These are phyloP conservation scores for Mormyrus hasselquistii DNA, from an alignment of 2,797 vertebrate species.

Conservation along the genomic window DNA sequence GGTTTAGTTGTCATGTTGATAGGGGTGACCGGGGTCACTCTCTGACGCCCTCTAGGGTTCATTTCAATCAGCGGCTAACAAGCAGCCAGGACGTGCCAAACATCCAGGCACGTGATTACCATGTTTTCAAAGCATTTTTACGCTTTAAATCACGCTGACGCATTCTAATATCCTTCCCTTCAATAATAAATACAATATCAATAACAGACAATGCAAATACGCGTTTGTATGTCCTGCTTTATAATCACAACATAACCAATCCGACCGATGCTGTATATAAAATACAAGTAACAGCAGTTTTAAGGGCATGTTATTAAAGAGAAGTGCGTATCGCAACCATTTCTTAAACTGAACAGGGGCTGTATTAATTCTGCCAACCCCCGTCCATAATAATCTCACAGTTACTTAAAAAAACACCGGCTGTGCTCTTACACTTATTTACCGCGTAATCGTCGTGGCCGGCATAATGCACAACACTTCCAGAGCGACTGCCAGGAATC, in stretches of 20 bases:
- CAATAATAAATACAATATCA: not conserved
- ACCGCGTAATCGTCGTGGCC: not conserved
- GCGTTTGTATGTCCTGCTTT: not conserved
- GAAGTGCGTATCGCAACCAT: not conserved
- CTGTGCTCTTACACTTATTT: not conserved
- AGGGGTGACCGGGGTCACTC: not conserved
- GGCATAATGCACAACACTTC: not conserved
- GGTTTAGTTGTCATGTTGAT: not conserved
- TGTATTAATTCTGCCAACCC: not conserved
- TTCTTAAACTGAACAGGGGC: not conserved
- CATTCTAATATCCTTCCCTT: not conserved
- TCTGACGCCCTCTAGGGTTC: conserved; percentile 3
- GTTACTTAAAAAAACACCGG: not conserved
- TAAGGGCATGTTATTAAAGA: not conserved
- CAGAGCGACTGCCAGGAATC: not conserved
- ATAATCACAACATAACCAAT: not conserved
- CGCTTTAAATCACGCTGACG: not conserved
- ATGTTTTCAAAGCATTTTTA: not conserved
- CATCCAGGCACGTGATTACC: not conserved
- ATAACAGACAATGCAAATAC: not conserved
- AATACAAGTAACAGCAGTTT: not conserved
- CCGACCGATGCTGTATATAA: not conserved
- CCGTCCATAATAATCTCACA: not conserved
- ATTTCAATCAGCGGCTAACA: not conserved
- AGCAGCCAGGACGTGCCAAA: not conserved